Percentiles rank a stretch among this genome's conserved stretches.
Conservation (phyloP, 2,797 vertebrate genomes). For the Gambusia yucatana region DNA sequence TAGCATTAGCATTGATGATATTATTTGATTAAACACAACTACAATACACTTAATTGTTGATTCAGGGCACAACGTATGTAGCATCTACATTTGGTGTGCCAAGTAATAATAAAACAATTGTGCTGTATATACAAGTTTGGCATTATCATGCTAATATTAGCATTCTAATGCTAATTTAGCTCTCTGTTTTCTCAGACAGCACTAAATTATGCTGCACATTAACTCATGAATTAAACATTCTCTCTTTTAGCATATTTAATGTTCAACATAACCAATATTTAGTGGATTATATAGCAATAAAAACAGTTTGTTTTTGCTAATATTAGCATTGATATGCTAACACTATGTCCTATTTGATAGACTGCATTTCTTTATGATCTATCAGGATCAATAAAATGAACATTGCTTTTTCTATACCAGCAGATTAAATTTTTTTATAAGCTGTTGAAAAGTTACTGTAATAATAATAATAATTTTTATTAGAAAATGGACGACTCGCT, state of each 20-base stretch:
- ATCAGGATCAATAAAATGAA: neutral
- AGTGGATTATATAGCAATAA: neutral
- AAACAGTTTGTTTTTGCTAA: neutral
- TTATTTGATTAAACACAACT: neutral
- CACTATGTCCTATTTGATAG: neutral
- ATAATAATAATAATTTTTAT: neutral
- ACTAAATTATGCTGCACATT: neutral
- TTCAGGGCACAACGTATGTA: neutral
- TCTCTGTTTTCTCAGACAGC: neutral
- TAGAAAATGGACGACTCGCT: neutral
- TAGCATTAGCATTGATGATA: neutral
- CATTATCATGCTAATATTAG: neutral
- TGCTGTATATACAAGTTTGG: neutral
- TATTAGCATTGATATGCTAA: neutral
- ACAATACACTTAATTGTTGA: neutral
- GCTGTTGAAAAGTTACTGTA: neutral
- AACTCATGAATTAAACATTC: neutral
- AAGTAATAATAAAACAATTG: neutral
- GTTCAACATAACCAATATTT: neutral
- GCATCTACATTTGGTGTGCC: neutral
- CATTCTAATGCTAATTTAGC: neutral
- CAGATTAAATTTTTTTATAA: neutral
- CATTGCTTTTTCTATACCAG: neutral
- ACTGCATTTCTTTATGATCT: neutral
- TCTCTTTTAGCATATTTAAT: neutral